Conservation (phyloP, 2,888 invertebrate species). For the Prosapia bicincta region DNA sequence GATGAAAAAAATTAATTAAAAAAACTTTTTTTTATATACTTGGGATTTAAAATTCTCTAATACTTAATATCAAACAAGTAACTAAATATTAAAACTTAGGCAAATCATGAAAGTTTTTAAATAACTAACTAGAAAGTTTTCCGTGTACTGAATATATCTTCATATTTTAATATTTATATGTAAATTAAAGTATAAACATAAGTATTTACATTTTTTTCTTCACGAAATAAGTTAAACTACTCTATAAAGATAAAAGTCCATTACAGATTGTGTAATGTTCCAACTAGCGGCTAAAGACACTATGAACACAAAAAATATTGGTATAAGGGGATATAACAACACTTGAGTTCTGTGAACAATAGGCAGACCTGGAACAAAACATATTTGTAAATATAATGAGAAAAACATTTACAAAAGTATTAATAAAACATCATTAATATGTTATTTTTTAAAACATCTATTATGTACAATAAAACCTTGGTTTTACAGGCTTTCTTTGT, state of each 20-base stretch:
- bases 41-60: too few species aligned
- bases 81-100: too few species aligned
- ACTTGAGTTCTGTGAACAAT: constrained; percentile 81
- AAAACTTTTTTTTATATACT: too few species aligned
- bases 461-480: too few species aligned
- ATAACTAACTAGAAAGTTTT: not conserved
- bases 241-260: constrained; percentile 79
- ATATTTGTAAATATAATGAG: too few species aligned
- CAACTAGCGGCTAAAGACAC: constrained; percentile 72
- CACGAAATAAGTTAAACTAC: constrained; percentile 60
- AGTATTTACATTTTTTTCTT: not conserved
- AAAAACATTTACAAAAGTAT: too few species aligned
- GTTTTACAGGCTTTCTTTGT: too few species aligned
- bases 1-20: too few species aligned
- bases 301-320: constrained; percentile 72
- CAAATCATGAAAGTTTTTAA: too few species aligned
- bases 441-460: too few species aligned
- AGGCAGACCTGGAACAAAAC: constrained; percentile 69
- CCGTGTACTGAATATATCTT: not conserved
- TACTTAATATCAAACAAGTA: too few species aligned
- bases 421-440: too few species aligned
- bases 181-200: not conserved
- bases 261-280: constrained; percentile 79
- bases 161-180: not conserved
- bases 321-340: constrained; percentile 79